phyloP scores from a whole-genome alignment of 2,113 vertebrate genomes.

The Lethenteron camtschaticum region DNA sequence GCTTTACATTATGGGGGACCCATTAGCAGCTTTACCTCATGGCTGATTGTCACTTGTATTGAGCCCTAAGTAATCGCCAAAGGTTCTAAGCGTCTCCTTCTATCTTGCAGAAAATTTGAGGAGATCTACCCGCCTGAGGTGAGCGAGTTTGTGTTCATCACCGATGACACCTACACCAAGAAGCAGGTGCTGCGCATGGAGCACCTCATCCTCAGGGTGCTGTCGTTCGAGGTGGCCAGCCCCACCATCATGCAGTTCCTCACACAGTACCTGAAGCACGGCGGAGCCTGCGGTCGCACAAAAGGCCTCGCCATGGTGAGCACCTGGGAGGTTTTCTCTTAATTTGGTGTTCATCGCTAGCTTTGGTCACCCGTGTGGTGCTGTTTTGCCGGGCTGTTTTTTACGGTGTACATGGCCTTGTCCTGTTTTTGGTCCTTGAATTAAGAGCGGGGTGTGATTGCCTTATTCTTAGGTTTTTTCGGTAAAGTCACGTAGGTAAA shows the following conservation, averaged over 20 bases:
- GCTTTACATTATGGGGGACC: no score
- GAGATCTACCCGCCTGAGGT: constrained; percentile 98
- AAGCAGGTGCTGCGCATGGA: constrained; percentile 96
- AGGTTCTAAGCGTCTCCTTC: constrained; percentile 8
- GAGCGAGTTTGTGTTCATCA: constrained; percentile 94
- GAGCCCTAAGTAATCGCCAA: neutral
- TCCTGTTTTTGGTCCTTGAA: no score
- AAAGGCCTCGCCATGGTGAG: constrained; percentile 72
- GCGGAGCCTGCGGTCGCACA: constrained; percentile 31
- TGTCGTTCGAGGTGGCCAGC: constrained; percentile 79
- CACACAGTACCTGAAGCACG: constrained; percentile 49
- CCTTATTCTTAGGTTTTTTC: no score
- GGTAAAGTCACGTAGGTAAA: no score
- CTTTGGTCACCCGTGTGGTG: no score
- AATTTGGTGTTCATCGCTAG: no score
- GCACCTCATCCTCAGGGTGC: constrained; percentile 81
- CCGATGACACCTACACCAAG: constrained; percentile 92
- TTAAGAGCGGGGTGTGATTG: no score
- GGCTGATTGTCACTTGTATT: no score
- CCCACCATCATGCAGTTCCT: constrained; percentile 90
- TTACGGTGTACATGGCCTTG: no score
- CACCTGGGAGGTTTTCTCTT: no score
- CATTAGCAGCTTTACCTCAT: no score
- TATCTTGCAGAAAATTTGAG: constrained; percentile 63
- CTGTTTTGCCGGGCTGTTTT: no score